Evolutionary conservation across 2,797 vertebrate species (phyloP), one percentile per base, ranked within the genome.

Genomic region (Zenarchopterus dispar): DNA sequence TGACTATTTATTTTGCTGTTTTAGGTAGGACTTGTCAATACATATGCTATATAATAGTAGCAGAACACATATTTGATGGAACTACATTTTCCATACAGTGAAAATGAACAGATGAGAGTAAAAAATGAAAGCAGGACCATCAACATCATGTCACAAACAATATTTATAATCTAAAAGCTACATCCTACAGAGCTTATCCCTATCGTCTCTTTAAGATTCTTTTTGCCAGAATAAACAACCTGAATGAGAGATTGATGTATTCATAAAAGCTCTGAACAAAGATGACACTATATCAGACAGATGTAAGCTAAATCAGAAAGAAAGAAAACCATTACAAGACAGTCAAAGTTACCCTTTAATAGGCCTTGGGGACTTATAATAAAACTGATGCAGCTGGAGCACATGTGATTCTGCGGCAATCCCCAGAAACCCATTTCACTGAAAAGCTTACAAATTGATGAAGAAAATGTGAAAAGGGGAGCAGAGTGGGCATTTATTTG

Each of bases 401-500:
- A 45, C 57, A 22, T 56, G 26, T 56, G 52, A 41, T 55, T 45
- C 17, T 23, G 15, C 10, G 10, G 17, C 42, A 19, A 64, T 56
- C 2, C 21, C 10, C 2, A 24, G 52, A 50, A 52, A 50, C 7
- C 39, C 33, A 49, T 51, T 67, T 67, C 23, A 66, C 39, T 54
- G 21, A 24, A 66, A 57, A 1, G 50, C 46, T 57, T 62, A 42
- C 60, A 64, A 59, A 64, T 16, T 11, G 53, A 70, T 62, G 54
- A 57, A 11, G 31, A 60, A 54, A 63, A 58, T 15, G 15, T 72
- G 56, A 54, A 49, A 5, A 9, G 13, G 47, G 62, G 5, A 52
- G 48, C 21, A 47, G 54, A 54, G 53, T 36, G 64, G 31, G 36
- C 33, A 52, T 76, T 56, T 68, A 68, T 76, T 69, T 54, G 44